phyloP scores from a whole-genome alignment of 2,113 vertebrate species.

The Callospermophilus lateralis region DNA sequence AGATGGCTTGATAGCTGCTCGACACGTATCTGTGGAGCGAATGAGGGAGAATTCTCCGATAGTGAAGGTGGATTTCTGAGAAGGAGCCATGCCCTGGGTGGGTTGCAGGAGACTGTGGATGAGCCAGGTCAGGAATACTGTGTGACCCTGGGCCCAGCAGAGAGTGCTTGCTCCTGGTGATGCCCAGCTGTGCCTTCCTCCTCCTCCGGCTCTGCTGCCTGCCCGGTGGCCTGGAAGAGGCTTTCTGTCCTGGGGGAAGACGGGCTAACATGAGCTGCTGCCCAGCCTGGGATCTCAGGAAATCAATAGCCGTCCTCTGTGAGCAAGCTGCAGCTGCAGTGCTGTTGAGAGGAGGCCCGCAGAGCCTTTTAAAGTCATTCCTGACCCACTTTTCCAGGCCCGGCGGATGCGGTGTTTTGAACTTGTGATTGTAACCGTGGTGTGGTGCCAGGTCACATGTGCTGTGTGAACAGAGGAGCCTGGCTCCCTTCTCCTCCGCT shows the following conservation, averaged over 20 bases:
- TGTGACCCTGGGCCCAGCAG: not conserved
- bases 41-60: not conserved
- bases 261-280: not conserved
- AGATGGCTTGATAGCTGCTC: not conserved
- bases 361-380: constrained; percentile 54
- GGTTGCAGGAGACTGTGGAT: not conserved
- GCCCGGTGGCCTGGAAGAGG: not conserved
- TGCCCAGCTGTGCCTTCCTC: no score
- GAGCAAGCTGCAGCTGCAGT: not conserved
- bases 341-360: constrained; percentile 28
- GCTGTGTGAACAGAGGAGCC: not conserved
- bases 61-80: not conserved
- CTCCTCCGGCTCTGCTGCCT: not conserved
- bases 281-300: not conserved
- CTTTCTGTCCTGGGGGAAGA: not conserved
- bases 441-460: not conserved
- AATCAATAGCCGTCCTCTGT: not conserved
- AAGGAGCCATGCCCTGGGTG: fast-evolving
- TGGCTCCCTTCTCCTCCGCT: not conserved
- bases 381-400: constrained; percentile 53
- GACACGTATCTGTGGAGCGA: not conserved
- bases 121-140: not conserved
- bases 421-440: constrained; percentile 19
- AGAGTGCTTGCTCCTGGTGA: not conserved
- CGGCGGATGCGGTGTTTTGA: not conserved